Evolutionary conservation across 2,797 vertebrate species (phyloP), one percentile per base, ranked within the genome.

Genomic region (Pterois miles): DNA sequence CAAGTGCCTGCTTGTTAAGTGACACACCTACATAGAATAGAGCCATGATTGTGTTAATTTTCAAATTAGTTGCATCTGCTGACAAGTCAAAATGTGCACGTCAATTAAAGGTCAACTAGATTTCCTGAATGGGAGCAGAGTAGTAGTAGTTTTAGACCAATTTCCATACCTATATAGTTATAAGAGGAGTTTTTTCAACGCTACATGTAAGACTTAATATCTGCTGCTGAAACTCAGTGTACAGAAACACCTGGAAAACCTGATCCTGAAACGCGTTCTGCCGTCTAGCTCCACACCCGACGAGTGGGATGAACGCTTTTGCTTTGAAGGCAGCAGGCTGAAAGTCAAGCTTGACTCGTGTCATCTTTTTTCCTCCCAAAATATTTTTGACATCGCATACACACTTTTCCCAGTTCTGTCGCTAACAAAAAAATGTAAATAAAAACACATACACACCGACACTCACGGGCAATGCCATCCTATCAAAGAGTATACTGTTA

Each of bases 391-490:
- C 67, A 85, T 67, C 4, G 2, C 71, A 82, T 68, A 89, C 71
- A 87, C 74, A 82, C 71, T 53, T 78, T 78, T 58, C 74, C 78
- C 71, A 86, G 60, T 83, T 88, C 82, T 74, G 85, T 81, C 36
- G 13, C 72, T 76, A 87, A 86, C 50, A 83, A 85, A 87, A 87
- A 81, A 75, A 43, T 25, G 76, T 76, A 86, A 88, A 86, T 78
- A 86, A 52, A 66, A 70, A 71, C 64, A 86, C 75, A 88, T 71
- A 84, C 89, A 94, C 88, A 81, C 83, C 18, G 33, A 86, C 88
- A 90, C 93, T 83, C 91, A 90, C 87, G 91, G 90, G 93, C 89
- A 93, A 93, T 89, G 89, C 92, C 93, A 92, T 84, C 84, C 94
- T 94, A 95, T 88, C 80, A 91, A 43, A 92, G 90, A 84, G 52